A percentile compares a stretch with the other conserved stretches of the same genome.
Conservation (phyloP, 2,113 vertebrate genomes). For the Chaetodon trifascialis region DNA sequence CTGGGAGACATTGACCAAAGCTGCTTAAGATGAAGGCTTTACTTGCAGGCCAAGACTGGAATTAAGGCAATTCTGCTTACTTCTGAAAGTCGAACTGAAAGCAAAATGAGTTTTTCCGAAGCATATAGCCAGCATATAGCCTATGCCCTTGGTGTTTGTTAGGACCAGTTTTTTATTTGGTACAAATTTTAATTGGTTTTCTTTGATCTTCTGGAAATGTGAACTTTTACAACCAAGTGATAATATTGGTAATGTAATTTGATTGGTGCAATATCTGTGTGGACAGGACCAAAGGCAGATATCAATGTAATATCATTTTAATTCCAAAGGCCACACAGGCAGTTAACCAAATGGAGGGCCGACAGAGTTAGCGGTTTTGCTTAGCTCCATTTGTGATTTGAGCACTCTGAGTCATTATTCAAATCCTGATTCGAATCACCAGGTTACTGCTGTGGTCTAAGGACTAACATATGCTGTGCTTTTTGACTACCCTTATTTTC, state of each 20-base stretch:
- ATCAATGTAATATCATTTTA: neutral
- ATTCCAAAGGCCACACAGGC: neutral
- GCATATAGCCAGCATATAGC: too few species aligned
- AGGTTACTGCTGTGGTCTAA: too few species aligned
- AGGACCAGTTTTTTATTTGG: neutral
- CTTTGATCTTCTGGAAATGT: neutral
- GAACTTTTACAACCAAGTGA: neutral
- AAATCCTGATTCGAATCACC: too few species aligned
- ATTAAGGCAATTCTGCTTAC: neutral
- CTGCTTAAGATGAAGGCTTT: conserved; percentile 24
- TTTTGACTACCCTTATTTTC: too few species aligned
- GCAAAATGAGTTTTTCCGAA: neutral
- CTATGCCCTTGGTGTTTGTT: neutral
- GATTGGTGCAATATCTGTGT: neutral
- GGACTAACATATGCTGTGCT: too few species aligned
- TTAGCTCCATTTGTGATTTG: neutral
- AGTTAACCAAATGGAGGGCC: neutral
- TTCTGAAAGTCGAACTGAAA: neutral
- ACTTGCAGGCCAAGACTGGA: conserved; percentile 5
- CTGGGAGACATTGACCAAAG: conserved; percentile 24
- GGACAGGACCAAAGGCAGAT: too few species aligned
- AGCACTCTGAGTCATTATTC: too few species aligned
- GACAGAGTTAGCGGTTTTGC: neutral
- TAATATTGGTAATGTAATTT: neutral
- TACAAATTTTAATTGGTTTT: neutral